Base-by-base conservation (phyloP, 2,888 invertebrate species). In the Myopa tessellatipennis region DNA sequence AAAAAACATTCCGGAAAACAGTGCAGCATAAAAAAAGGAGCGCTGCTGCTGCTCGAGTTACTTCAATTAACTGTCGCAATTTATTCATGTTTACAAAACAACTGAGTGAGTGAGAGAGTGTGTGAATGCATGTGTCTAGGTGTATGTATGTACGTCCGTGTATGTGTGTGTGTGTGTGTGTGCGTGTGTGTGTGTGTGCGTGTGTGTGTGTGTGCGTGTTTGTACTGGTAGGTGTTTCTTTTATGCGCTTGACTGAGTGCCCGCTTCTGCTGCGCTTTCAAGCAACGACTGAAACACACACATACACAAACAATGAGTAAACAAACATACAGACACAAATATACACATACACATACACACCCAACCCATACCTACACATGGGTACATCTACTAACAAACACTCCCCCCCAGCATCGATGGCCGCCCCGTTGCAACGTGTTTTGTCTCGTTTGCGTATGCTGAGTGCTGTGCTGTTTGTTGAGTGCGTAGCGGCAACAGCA, bases 31-130 rank as follows among this genome's bases (percentile, higher is more conserved):
- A 18, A 52, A 68, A 55, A 67, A 67, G 26, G 3, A 38, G 38
- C 52, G 63, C 45, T 8, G 12, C n/a, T 45, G 34, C 55, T 45
- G 68, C 61, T 14, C 60, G 14, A 55, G 34, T n/a, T 73, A 67
- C 74, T 52, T 74, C 74, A 74, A 74, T 74, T 74, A 74, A 68
- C 74, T 68, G 67, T 58, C 58, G 74, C 74, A 74, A 74, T 74
- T 74, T 68, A 74, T 74, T 65, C 74, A 45, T 74, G 74, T 74
- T 74, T 74, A 68, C 74, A 68, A 68, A 74, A 74, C 45, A 69
- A 61, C 7, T 45, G 55, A 55, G 10, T 55, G 55, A n/a, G 55
- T 16, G 55, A 55, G 55, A 10, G 55, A 10, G n/a, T 55, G n/a
- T 6, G 4, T 18, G 70, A 16, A 12, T 16, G 50, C 67, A 38